Base-by-base conservation (phyloP, 2,797 vertebrate species). In the Sebastes taczanowskii region DNA sequence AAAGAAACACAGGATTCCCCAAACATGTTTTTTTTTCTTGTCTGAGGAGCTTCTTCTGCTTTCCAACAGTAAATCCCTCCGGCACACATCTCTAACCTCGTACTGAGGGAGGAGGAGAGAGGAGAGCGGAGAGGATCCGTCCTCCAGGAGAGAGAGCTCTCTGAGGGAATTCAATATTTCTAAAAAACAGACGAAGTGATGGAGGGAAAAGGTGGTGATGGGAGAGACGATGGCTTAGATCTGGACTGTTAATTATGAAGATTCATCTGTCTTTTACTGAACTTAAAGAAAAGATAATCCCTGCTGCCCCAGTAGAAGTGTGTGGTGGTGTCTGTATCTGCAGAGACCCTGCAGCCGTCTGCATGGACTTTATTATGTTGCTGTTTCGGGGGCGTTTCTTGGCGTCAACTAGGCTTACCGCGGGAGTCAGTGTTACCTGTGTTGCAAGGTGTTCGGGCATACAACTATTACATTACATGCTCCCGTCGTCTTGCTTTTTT, bases 1-100 rank as follows among this genome's bases (percentile, higher is more conserved):
- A 49, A 49, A 11, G 35, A 60, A 71, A 42, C 10, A 49, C 61
- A 63, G 58, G 82, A 53, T 77, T 74, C 62, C 68, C 68, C 60
- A 61, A 77, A 71, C 77, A 70, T 66, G 27, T 30, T 67, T 52
- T 18, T 18, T 18, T 5, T 20, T 29, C 38, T 35, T 46, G 56
- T 23, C 5, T 3, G 32, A 53, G 61, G 52, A 61, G 61, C 29
- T 72, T 25, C 29, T 72, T 30, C 63, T 49, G 65, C 53, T 79
- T 16, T 49, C 56, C 66, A 74, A 25, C 66, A 61, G 56, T 11
- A 5, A 61, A 52, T 27, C 81, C 66, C 29, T n/a, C 3, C 2
- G 56, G 82, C 71, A 2, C 8, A 32, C 2, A 59, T 61, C 68
- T 70, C 74, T 23, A 32, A 61, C 65, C 59, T 42, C 64, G 2